A percentile compares a stretch with the other conserved stretches of the same genome.
phyloP scores from a whole-genome alignment of 1,140 invertebrate species.

The Trachelipus rathkii region DNA sequence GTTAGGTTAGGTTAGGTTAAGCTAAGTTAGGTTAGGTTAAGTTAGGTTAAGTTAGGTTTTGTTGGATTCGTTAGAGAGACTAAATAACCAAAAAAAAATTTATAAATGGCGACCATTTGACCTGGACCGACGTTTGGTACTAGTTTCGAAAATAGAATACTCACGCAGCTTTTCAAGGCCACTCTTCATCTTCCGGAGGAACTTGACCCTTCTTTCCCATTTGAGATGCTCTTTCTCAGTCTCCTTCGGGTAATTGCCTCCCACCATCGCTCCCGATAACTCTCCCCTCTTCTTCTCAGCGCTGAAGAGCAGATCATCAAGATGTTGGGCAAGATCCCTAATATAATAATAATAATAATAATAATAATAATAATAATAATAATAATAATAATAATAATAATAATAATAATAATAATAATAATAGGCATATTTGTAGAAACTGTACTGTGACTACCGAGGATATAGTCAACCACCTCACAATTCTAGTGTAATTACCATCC shows the following conservation, averaged over 20 bases:
- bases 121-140: background rate
- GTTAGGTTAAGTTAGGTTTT: too few species aligned
- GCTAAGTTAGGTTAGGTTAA: too few species aligned
- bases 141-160: slow-evolving; percentile 45
- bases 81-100: too few species aligned
- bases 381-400: background rate
- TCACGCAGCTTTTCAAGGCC: slow-evolving; percentile 66
- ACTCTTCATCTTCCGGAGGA: slow-evolving; percentile 67
- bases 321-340: slow-evolving; percentile 27
- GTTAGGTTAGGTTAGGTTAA: too few species aligned
- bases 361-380: background rate
- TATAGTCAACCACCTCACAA: too few species aligned
- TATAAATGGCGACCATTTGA: too few species aligned
- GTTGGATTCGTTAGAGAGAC: too few species aligned
- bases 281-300: slow-evolving; percentile 31
- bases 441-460: too few species aligned
- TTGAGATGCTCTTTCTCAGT: slow-evolving; percentile 75
- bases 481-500: background rate
- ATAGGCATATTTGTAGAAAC: too few species aligned
- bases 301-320: slow-evolving; percentile 28
- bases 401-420: background rate
- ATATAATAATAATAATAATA: background rate
- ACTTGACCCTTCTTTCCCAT: slow-evolving; percentile 78
- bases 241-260: slow-evolving; percentile 51
- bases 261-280: slow-evolving; percentile 27